A percentile compares a stretch with the other conserved stretches of the same genome.
phyloP scores from a whole-genome alignment of 2,113 vertebrate species.

The Coptodon rendalli region DNA sequence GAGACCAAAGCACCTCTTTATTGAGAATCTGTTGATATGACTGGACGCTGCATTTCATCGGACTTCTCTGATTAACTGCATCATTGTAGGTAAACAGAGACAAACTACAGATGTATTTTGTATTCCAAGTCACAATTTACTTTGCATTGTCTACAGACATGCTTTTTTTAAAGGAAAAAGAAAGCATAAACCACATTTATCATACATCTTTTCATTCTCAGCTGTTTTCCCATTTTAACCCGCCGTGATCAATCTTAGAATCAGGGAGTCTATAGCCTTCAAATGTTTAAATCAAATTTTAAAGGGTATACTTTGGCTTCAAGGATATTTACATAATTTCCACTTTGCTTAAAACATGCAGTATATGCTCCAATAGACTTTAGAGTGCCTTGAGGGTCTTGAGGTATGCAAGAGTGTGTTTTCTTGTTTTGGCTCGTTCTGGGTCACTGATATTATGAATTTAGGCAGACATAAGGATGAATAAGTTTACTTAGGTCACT shows the following conservation, averaged over 20 bases:
- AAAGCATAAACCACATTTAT: background rate
- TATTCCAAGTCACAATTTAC: background rate
- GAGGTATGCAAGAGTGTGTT: background rate
- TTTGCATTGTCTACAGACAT: background rate
- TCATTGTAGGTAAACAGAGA: background rate
- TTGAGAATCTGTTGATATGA: background rate
- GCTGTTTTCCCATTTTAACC: background rate
- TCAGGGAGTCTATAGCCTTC: background rate
- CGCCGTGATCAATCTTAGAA: fast-evolving
- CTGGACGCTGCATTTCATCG: background rate
- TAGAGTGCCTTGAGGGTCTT: background rate
- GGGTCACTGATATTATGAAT: background rate
- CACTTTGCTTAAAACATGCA: background rate
- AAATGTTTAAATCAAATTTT: background rate
- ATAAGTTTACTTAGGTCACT: background rate
- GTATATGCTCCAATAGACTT: background rate
- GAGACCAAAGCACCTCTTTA: background rate
- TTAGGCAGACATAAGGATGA: background rate
- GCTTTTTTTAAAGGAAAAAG: background rate
- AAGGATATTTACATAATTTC: background rate
- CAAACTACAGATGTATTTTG: background rate
- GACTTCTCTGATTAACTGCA: background rate
- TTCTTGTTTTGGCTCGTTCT: background rate
- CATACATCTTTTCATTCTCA: background rate
- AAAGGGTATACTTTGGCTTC: background rate